Evolutionary conservation across 2,113 vertebrate genomes (phyloP).

Genomic region (Phyllostomus discolor): DNA sequence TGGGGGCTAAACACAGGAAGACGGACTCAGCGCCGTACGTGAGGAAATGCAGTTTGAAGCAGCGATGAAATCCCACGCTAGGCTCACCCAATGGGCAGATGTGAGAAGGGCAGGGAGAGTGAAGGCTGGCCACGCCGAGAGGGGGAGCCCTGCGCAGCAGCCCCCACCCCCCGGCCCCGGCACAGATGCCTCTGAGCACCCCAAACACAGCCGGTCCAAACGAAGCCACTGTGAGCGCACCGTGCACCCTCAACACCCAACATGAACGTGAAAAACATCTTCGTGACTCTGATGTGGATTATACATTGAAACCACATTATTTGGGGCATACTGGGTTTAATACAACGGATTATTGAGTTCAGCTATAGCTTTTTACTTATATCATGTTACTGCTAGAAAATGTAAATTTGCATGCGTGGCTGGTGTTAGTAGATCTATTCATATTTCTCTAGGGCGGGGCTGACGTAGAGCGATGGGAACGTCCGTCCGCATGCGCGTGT

Average conservation of each 20-base stretch:
- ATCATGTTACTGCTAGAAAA: not conserved
- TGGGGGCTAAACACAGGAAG: not conserved
- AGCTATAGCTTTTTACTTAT: not conserved
- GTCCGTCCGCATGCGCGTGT: too few species aligned
- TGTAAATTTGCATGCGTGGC: fast-evolving
- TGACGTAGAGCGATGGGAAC: fast-evolving
- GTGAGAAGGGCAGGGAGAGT: not conserved
- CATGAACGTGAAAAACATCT: not conserved
- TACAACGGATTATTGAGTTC: not conserved
- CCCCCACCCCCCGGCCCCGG: too few species aligned
- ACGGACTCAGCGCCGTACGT: not conserved
- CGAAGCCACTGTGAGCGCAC: too few species aligned
- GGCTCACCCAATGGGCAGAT: not conserved
- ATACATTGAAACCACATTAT: not conserved
- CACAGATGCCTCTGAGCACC: not conserved
- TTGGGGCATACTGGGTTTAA: not conserved
- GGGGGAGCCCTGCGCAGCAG: fast-evolving
- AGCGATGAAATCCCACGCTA: not conserved
- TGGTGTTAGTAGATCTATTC: too few species aligned
- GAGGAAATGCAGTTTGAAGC: not conserved
- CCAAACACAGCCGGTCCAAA: not conserved
- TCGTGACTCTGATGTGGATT: not conserved
- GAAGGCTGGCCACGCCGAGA: not conserved
- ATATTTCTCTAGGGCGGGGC: not conserved
- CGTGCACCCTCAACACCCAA: not conserved